Evolutionary conservation across 2,113 vertebrate genomes (phyloP), one percentile per base, ranked within the genome.

Genomic region (Emydura subglobosa): DNA sequence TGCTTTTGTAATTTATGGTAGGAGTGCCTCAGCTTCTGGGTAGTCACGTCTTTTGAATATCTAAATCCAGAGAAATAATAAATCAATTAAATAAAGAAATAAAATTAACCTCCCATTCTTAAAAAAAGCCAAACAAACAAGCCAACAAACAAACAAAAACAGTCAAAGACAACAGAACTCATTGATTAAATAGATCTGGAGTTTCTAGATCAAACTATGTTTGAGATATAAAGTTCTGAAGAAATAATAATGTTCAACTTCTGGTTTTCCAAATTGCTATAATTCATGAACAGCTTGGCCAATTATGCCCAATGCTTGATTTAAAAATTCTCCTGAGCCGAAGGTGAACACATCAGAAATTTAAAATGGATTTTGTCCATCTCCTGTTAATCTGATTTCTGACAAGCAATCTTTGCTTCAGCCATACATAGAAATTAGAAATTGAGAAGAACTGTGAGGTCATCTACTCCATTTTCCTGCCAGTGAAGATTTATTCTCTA

Each of bases 341-440:
- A 19, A n/a, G 34, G 7, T n/a, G 61, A 34, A 68, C 61, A 65
- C 31, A 65, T n/a, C 7, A n/a, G 61, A 68, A 68, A 68, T n/a
- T n/a, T 68, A n/a, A 68, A 2, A 68, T 68, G 34, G 34, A 68
- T 19, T 68, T 68, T n/a, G 34, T 68, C 61, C 7, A 4, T n/a
- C 61, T 68, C 34, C 34, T 7, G 2, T 68, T n/a, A 68, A 68
- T 68, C 16, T 68, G 61, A 68, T 22, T 29, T 57, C 53, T 7
- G 8, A 57, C 51, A 78, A 74, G 14, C 89, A 65, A 72, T 82
- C 1, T 57, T 89, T 51, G 61, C 65, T 82, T 29, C 19, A 79
- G 25, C 34, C 88, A 34, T 80, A 94, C n/a, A 74, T 50, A 82
- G 87, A 47, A 89, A 90, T 85, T 93, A 93, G 84, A 55, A 91